Evolutionary conservation across 2,113 vertebrate genomes (phyloP), one percentile per base, ranked within the genome.

Genomic region (Symphodus melops): DNA sequence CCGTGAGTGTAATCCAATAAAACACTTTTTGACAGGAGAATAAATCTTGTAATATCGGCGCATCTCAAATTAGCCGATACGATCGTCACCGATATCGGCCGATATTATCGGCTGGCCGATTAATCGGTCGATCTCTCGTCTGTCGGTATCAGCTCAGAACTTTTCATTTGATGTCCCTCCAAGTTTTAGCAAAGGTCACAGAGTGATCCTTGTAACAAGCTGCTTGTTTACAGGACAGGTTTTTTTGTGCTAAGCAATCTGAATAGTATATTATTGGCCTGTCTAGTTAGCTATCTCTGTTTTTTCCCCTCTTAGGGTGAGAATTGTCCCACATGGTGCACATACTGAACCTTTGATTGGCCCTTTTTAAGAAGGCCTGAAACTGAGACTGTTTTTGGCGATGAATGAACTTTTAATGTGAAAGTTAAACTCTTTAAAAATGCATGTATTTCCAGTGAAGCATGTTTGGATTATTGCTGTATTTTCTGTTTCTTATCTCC

Each of bases 401-500:
- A 9, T 20, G 0, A 4, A 54, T 48, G 54, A 0, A 14, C 11
- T 52, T 21, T 13, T 60, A 33, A 53, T 58, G 16, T 7, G 8
- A 44, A n/a, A n/a, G 17, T 28, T 0, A 10, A 19, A 52, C 25
- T 72, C 54, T 8, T 42, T 49, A 48, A 64, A 64, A 49, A 64
- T 78, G 76, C 70, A 73, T 57, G 5, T 74, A 79, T 77, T 74
- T 25, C 49, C 67, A 39, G 61, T 76, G 67, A 5, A 28, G 9
- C 54, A 25, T 21, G 46, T 49, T 82, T 53, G 68, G 59, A 63
- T 86, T 81, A 79, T 79, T 59, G 59, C 56, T 16, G 17, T 21
- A 57, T 87, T 80, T 86, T 84, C 84, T 64, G 16, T 19, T 14
- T 11, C 68, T 72, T 82, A 86, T 84, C 77, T 73, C 20, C 17